Base-by-base conservation (phyloP, 2,113 vertebrate species). In the Oreocharis arfaki region DNA sequence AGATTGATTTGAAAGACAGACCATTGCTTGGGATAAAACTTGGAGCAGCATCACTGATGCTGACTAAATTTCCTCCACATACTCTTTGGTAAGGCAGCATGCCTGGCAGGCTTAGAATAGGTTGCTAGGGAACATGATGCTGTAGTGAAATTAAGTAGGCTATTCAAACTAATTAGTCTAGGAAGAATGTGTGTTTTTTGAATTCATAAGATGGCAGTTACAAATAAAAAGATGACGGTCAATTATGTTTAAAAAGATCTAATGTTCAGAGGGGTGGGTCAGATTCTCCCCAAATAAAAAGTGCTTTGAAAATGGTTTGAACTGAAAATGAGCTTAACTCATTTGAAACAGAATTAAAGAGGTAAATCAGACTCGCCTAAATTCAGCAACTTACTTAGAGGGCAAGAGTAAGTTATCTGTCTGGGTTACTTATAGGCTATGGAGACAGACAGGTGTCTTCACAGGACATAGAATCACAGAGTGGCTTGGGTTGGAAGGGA, bases 61-160 rank as follows among this genome's bases (percentile, higher is more conserved):
- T 42, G 39, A 37, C n/a, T 91, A 49, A 60, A 68, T 91, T 90
- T 85, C 61, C 44, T 87, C 32, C 11, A 23, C 10, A 14, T 46
- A 28, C 16, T 55, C 15, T 85, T 90, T 84, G 39, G 63, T 71
- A 87, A 76, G 16, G 28, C 41, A 63, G 24, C 10, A 21, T 32
- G n/a, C 35, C 42, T 13, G 1, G 14, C 76, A 95, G 47, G 26
- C 49, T 52, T 85, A 76, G 53, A 94, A 68, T 35, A 70, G 23
- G 84, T 96, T 97, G 94, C 86, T 93, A 94, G 68, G 85, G 39
- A 94, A 92, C 70, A 46, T n/a, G 47, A 80, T 63, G 56, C 21
- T 87, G 22, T 53, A 83, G 32, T 78, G 91, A 96, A 92, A 93
- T 82, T 82, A 93, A 89, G 78, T 65, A 64, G 55, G 67, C 35